Percentiles rank a stretch among this genome's conserved stretches.
Evolutionary conservation across 1,140 invertebrate species (phyloP).

Genomic region (Mylabris phalerata): DNA sequence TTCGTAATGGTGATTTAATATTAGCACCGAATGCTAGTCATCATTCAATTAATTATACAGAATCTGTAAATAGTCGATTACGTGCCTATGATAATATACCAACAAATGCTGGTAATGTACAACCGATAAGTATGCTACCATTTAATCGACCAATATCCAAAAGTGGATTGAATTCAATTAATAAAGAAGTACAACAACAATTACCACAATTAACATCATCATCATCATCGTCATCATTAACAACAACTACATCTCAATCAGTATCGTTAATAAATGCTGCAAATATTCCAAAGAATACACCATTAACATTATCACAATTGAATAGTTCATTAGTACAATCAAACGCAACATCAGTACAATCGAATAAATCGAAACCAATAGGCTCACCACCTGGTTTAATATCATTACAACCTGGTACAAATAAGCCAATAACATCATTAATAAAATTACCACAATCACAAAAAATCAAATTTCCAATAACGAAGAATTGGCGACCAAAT

Average conservation of each 20-base stretch:
- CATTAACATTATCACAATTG: constrained; percentile 38
- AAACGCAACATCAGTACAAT: constrained; percentile 4
- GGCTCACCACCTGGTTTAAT: constrained; percentile 35
- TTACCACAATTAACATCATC: background rate
- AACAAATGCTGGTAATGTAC: constrained; percentile 32
- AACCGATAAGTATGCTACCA: constrained; percentile 35
- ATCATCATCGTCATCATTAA: background rate
- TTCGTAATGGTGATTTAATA: constrained; percentile 65
- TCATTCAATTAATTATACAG: constrained; percentile 68
- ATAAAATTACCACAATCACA: constrained; percentile 40
- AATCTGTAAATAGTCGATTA: constrained; percentile 69
- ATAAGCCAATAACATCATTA: constrained; percentile 26
- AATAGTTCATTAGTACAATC: constrained; percentile 27
- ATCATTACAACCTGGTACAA: constrained; percentile 38
- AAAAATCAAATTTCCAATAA: constrained; percentile 43
- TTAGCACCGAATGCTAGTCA: constrained; percentile 63
- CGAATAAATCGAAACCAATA: constrained; percentile 24
- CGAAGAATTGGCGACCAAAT: constrained; percentile 60
- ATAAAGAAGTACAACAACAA: background rate
- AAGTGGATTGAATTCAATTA: constrained; percentile 17
- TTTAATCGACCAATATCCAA: constrained; percentile 31
- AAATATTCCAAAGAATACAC: constrained; percentile 35
- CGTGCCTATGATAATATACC: constrained; percentile 62
- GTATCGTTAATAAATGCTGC: constrained; percentile 20
- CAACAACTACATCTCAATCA: background rate